These are phyloP conservation scores for Peromyscus nudipes DNA, from an alignment of 2,797 vertebrate genomes.

Conservation along the genomic window DNA sequence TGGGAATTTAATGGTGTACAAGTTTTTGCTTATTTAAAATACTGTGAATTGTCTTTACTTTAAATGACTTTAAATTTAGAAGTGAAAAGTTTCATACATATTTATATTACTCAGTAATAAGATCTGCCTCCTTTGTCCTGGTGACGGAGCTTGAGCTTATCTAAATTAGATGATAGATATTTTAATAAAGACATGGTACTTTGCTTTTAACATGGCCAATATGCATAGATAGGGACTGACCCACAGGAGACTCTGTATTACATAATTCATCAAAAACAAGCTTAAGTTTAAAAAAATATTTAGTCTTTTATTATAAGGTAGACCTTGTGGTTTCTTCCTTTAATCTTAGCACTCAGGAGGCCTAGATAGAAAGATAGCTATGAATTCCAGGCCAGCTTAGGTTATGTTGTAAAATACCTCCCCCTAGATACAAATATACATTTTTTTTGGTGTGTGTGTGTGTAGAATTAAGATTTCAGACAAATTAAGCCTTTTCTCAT, in stretches of 20 bases:
- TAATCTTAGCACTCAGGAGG: neutral
- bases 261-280: slow-evolving; percentile 36
- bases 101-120: slow-evolving; percentile 39
- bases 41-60: slow-evolving; percentile 21
- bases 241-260: neutral
- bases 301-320: neutral
- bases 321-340: neutral
- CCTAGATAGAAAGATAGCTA: neutral
- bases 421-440: neutral
- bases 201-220: slow-evolving; percentile 8
- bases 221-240: neutral
- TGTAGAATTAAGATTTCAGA: slow-evolving; percentile 54
- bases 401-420: neutral
- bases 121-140: slow-evolving; percentile 27
- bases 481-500: slow-evolving; percentile 56
- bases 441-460: neutral
- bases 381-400: neutral
- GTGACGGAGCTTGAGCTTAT: slow-evolving; percentile 15
- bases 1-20: slow-evolving; percentile 13
- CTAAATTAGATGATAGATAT: slow-evolving; percentile 44
- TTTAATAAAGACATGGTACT: neutral
- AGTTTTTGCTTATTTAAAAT: neutral
- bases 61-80: slow-evolving; percentile 33
- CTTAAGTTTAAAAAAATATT: neutral
- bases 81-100: slow-evolving; percentile 9